Base-by-base conservation (phyloP, 2,113 vertebrate species). In the Origma solitaria region DNA sequence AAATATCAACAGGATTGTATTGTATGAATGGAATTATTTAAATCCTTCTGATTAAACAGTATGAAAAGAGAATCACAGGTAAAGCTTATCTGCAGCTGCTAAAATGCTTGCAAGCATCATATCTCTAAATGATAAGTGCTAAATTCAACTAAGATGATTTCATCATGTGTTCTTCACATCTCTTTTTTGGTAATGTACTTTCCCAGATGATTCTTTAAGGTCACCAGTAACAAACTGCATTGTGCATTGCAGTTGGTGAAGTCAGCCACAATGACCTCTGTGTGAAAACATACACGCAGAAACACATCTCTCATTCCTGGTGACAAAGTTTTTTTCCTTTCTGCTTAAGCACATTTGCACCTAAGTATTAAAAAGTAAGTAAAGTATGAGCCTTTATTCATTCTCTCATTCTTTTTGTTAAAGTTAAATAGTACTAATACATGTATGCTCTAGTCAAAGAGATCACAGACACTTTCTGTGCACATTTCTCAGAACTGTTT, bases 251-350 rank as follows among this genome's bases (percentile, higher is more conserved):
- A 61, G 40, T 81, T 94, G 0, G 24, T 10, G 4, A 19, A 73
- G 47, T 62, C 44, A 77, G 24, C 11, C 31, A 86, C 51, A 35
- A n/a, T 4, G 5, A 75, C 22, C 22, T 60, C 30, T 75, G 27
- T 38, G 35, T 68, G 69, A 86, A 91, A 75, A 83, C 15, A 27
- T 0, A 35, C 20, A 35, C 0, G 0, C 4, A 64, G n/a, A 90
- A 88, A 56, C 33, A 82, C 69, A 50, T 88, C 78, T 71, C 64
- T 83, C 33, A 66, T 50, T 90, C 60, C 21, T 47, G 7, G 4
- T n/a, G 40, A 45, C 20, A 82, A 58, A 8, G 3, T 22, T 62
- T 37, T 53, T 49, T 33, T 10, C 27, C 56, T 53, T 84, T 35
- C 44, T 35, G 57, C 13, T 71, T 1, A 1, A 49, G 11, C 28